Evolutionary conservation across 30 jellyfish, hydroid and myxozoan genomes (phyloP).

Genomic region (Cassiopea andromeda): DNA sequence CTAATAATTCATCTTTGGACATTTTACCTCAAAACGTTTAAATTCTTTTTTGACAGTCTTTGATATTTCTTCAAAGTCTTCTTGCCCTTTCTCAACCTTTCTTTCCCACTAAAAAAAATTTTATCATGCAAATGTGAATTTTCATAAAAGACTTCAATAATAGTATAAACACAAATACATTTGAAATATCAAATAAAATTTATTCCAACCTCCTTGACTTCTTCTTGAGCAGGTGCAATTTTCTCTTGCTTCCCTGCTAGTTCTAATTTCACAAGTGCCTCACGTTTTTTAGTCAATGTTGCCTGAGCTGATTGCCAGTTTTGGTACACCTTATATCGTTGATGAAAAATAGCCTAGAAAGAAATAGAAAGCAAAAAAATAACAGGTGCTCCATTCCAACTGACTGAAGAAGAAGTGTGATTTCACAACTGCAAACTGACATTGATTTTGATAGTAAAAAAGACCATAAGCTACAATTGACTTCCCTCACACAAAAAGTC

Average conservation of each 20-base stretch:
- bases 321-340: constrained; percentile 81
- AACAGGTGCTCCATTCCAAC: too few relatives aligned
- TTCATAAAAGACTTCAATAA: too few relatives aligned
- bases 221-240: constrained; percentile 90
- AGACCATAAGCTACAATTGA: too few relatives aligned
- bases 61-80: constrained; percentile 86
- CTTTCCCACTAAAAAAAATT: constrained; percentile 93
- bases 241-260: constrained; percentile 88
- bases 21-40: constrained; percentile 80
- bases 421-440: too few relatives aligned
- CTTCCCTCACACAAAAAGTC: too few relatives aligned
- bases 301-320: constrained; percentile 92
- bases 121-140: too few relatives aligned
- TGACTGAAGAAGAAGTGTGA: too few relatives aligned
- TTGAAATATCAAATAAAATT: neutral
- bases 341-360: constrained; percentile 82
- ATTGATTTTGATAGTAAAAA: too few relatives aligned
- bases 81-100: constrained; percentile 93
- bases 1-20: neutral
- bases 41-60: constrained; percentile 79
- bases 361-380: too few relatives aligned
- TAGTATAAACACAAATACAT: too few relatives aligned
- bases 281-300: constrained; percentile 90
- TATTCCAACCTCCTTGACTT: constrained; percentile 84
- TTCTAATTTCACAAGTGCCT: constrained; percentile 80